Base-by-base conservation (phyloP, 2,113 vertebrate genomes). In the Syngnathus floridae region DNA sequence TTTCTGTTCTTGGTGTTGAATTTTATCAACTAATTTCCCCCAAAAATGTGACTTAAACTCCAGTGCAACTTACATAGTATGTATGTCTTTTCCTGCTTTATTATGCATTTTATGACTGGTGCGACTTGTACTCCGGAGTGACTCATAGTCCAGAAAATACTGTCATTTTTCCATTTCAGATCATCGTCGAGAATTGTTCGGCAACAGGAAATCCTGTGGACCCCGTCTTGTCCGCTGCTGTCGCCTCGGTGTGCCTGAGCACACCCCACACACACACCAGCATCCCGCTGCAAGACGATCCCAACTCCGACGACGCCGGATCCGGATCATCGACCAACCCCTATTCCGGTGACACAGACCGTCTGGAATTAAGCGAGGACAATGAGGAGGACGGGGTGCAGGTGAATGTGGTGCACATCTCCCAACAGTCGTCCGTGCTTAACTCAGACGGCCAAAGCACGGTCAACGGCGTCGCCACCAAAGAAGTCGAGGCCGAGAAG, bases 211-310 rank as follows among this genome's bases (percentile, higher is more conserved):
- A 64, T 22, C 40, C 61, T 26, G 0, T 65, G 36, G 0, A 55
- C 57, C 43, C 46, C 31, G 40, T 49, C 0, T 19, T 16, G 5
- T 46, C 59, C 37, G 37, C 0, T 5, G 11, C 26, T 7, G 62
- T 70, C 3, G 3, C 13, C 1, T n/a, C 49, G 2, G 45, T 78
- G 41, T 80, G 36, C 67, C 71, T 87, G 36, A 90, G 87, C 73
- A 88, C 88, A 22, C 89, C 89, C 3, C 65, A 59, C 0, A 22
- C 26, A 1, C 85, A 90, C 14, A 0, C 78, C 48, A 88, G 87
- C 62, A 1, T 78, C 49, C 63, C 16, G 1, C 71, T 69, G 8
- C 65, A 54, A 2, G 48, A 70, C 45, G 1, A 14, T 1, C 12
- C 43, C 22, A 36, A 3, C 62, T 48, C 73, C 10, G 13, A 55